Evolutionary conservation across 2,797 vertebrate species (phyloP).

Genomic region (Eptatretus atami): DNA sequence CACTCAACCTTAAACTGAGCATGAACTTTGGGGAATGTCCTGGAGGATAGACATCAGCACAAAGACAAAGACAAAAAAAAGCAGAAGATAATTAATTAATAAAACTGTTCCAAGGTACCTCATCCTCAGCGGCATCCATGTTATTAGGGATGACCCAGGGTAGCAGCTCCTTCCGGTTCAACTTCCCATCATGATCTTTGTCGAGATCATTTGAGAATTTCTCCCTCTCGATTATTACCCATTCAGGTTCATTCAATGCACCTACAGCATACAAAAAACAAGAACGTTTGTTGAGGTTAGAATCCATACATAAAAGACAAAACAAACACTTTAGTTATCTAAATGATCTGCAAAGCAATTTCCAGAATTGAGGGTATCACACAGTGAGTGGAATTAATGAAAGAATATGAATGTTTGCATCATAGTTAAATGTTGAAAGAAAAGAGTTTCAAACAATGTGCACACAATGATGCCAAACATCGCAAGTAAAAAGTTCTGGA

Average conservation of each 20-base stretch:
- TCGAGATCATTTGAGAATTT: conserved; percentile 70
- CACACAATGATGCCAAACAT: too few relatives aligned
- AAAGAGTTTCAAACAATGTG: too few relatives aligned
- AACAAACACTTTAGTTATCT: not conserved
- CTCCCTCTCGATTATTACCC: conserved; percentile 66
- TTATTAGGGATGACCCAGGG: conserved; percentile 80
- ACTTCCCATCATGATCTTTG: conserved; percentile 40
- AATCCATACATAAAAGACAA: not conserved
- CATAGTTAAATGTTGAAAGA: too few relatives aligned
- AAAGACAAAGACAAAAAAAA: too few relatives aligned
- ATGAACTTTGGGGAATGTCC: too few relatives aligned
- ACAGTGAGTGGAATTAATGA: too few relatives aligned
- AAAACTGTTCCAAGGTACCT: conserved; percentile 19
- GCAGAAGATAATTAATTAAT: too few relatives aligned
- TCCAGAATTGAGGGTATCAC: not conserved
- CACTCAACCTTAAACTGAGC: too few relatives aligned
- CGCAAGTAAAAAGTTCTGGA: too few relatives aligned
- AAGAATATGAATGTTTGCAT: too few relatives aligned
- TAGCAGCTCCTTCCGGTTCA: conserved; percentile 43
- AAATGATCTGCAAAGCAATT: not conserved
- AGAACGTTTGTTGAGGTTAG: conserved; percentile 7
- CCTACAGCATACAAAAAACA: conserved; percentile 13
- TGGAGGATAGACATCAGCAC: too few relatives aligned
- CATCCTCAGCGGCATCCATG: conserved; percentile 56
- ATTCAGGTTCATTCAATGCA: conserved; percentile 36